Evolutionary conservation across 2,797 vertebrate species (phyloP).

Genomic region (Echeneis naucrates): DNA sequence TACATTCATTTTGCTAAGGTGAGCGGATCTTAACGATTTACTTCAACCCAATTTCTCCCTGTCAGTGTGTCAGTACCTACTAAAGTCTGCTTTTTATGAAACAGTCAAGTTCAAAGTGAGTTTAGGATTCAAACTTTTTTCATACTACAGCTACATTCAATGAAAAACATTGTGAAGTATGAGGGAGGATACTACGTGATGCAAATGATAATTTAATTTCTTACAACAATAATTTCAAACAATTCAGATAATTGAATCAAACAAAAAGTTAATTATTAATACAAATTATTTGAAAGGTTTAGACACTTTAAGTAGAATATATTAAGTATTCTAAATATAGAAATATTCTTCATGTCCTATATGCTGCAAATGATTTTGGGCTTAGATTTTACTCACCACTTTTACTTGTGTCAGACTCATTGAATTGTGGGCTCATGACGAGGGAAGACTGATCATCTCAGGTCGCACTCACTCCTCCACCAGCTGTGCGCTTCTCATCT

Average conservation of each 20-base stretch:
- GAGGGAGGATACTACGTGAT: no score
- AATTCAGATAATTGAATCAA: background rate
- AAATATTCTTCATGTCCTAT: no score
- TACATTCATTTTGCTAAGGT: conserved; percentile 48
- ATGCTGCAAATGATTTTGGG: conserved; percentile 4
- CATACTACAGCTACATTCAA: background rate
- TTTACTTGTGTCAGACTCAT: conserved; percentile 33
- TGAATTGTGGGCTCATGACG: conserved; percentile 62
- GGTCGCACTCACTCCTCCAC: conserved; percentile 45
- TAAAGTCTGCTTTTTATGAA: background rate
- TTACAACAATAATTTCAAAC: background rate
- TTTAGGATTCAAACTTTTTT: no score
- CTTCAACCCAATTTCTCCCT: background rate
- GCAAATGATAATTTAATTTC: no score
- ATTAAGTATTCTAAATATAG: background rate
- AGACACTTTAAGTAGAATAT: background rate
- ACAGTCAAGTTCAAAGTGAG: background rate
- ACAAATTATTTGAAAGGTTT: background rate
- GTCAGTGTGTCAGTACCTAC: background rate
- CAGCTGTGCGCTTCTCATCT: conserved; percentile 60
- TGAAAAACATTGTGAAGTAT: background rate
- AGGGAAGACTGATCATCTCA: conserved; percentile 54
- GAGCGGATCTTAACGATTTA: conserved; percentile 27
- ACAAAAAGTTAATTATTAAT: background rate
- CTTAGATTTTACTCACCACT: conserved; percentile 56